phyloP scores from a whole-genome alignment of 2,888 invertebrate genomes.

The Zygogramma bicolorata region DNA sequence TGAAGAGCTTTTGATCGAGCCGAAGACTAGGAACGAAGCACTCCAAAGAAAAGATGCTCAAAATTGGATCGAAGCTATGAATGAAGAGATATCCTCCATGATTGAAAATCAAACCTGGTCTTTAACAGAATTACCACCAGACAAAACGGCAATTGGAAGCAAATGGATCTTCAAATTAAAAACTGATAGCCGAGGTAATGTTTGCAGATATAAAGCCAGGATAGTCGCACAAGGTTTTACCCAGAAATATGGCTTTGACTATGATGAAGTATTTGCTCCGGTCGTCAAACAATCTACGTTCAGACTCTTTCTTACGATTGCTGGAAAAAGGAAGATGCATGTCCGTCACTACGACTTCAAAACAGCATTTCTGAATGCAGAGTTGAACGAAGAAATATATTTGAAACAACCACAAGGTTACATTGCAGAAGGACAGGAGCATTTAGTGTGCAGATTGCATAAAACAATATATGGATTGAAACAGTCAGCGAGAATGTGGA shows the following conservation, averaged over 20 bases:
- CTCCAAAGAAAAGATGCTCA: neutral
- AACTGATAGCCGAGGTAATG: neutral
- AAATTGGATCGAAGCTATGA: too few species aligned
- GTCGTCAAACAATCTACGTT: conserved; percentile 22
- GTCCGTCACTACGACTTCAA: conserved; percentile 7
- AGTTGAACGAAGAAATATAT: neutral
- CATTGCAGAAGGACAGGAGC: neutral
- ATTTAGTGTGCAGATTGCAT: neutral
- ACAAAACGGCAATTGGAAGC: too few species aligned
- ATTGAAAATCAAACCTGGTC: neutral
- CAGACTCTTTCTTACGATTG: conserved; percentile 17
- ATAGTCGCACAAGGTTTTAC: conserved; percentile 29
- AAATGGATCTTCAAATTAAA: too few species aligned
- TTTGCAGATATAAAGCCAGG: conserved; percentile 16
- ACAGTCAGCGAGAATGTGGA: neutral
- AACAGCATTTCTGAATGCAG: conserved; percentile 8
- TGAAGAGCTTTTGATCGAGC: neutral
- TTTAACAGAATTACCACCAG: too few species aligned
- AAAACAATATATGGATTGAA: neutral
- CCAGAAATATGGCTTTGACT: conserved; percentile 19
- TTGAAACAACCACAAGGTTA: neutral
- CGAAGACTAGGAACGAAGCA: neutral
- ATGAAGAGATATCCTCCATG: neutral
- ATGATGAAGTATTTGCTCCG: conserved; percentile 29
- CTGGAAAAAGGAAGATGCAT: conserved; percentile 2